phyloP scores from a whole-genome alignment of 2,888 invertebrate genomes.

The Xylophagus ater region DNA sequence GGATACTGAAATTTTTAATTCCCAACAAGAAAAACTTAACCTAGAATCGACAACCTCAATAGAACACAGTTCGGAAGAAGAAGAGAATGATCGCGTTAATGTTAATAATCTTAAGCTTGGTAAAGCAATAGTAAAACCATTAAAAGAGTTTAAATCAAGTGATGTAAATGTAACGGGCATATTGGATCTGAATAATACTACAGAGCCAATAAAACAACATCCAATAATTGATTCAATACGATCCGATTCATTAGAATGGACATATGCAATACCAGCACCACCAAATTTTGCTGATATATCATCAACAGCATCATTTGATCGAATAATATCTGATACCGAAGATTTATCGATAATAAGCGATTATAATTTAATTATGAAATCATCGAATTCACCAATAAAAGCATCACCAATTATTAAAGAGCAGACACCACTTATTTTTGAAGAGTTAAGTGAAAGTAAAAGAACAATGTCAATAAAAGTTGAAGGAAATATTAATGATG shows the following conservation, averaged over 20 bases:
- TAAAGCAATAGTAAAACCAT: conserved; percentile 25
- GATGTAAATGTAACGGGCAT: neutral
- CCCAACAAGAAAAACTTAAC: conserved; percentile 17
- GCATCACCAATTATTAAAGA: conserved; percentile 21
- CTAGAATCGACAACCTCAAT: conserved; percentile 21
- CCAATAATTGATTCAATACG: conserved; percentile 10
- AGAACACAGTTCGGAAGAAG: conserved; percentile 38
- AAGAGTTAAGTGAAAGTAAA: no score
- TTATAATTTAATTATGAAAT: no score
- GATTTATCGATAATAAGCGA: conserved; percentile 10
- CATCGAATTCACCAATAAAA: conserved; percentile 20
- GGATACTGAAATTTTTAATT: no score
- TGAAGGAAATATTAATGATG: no score
- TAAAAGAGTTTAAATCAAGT: conserved; percentile 2
- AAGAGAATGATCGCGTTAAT: conserved; percentile 29
- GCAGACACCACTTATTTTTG: no score
- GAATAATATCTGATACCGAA: neutral
- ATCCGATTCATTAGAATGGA: conserved; percentile 19
- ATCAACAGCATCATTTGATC: neutral
- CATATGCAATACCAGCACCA: conserved; percentile 30
- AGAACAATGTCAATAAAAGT: no score
- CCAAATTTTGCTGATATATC: conserved; percentile 34
- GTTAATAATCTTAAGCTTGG: conserved; percentile 37
- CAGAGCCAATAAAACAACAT: neutral
- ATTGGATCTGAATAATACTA: neutral